Base-by-base conservation (phyloP, 2,888 invertebrate genomes). In the Hofmannophila pseudospretella region DNA sequence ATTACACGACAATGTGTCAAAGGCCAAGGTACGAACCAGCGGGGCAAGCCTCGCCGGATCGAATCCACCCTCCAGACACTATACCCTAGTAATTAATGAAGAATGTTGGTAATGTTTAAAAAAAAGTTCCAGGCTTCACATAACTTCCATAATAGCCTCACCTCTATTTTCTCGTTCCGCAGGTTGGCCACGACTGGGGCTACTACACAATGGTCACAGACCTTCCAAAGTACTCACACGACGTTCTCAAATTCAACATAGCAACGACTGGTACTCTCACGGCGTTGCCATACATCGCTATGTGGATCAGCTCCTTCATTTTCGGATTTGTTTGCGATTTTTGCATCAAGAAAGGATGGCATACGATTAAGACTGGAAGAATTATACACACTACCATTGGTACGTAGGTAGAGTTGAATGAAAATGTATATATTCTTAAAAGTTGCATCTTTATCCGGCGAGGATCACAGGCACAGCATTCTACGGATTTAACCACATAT, bases 121-220 rank as follows among this genome's bases (percentile, higher is more conserved):
- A n/a, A n/a, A n/a, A n/a, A n/a, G n/a, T n/a, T n/a, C n/a, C n/a
- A n/a, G n/a, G n/a, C n/a, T n/a, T n/a, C n/a, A n/a, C n/a, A n/a
- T n/a, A n/a, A n/a, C n/a, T n/a, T n/a, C n/a, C n/a, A n/a, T n/a
- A n/a, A 12, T 27, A 4, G 4, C 27, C 27, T 10, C 16, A 27
- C 11, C 16, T 16, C 16, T n/a, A 22, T n/a, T 7, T 11, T 11
- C 4, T 25, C 32, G 32, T 29, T 37, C 23, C 34, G 13, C 54
- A 85, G 85, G 82, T 85, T 19, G 85, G 85, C 4, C 85, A 85
- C 51, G 85, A 91, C 57, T 93, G 91, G 91, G 91, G 91, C 1
- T 90, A 92, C 67, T 92, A 90, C 61, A 91, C 91, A 11, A 90
- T 93, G 89, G 89, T 92, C 22, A 90, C 91, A n/a, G 92, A 92